These are phyloP conservation scores for Lanius ludovicianus DNA, from an alignment of 2,113 vertebrate genomes.

Conservation along the genomic window DNA sequence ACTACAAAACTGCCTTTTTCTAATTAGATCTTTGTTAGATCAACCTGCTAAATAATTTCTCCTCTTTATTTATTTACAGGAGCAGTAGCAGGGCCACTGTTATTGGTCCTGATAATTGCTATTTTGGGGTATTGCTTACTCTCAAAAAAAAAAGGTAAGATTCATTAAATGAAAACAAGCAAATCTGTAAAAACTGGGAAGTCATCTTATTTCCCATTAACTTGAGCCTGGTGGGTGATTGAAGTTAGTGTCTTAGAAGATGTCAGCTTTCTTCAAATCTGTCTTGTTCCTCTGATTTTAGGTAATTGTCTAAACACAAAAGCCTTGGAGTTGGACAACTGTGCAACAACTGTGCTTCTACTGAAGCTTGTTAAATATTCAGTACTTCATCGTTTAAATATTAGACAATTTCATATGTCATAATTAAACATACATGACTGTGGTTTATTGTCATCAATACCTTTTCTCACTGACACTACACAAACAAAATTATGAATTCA, in stretches of 20 bases:
- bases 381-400: background rate
- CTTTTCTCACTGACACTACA: background rate
- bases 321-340: background rate
- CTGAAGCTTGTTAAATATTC: background rate
- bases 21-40: background rate
- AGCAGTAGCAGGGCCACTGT: slow-evolving; percentile 7
- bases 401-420: background rate
- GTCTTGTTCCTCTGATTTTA: background rate
- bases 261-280: background rate
- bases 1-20: background rate
- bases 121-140: background rate
- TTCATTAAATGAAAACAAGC: background rate
- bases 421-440: background rate
- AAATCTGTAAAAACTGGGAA: background rate
- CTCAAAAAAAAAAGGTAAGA: slow-evolving; percentile 66
- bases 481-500: background rate
- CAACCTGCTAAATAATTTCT: background rate
- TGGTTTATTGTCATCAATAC: background rate
- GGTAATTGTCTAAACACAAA: background rate
- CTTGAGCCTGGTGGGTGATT: background rate
- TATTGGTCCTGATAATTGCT: background rate
- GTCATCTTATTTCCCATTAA: background rate
- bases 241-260: background rate
- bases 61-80: slow-evolving; percentile 17
- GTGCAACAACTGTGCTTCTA: background rate